These are phyloP conservation scores for Caracal caracal DNA, from an alignment of 2,113 vertebrate species.

Conservation along the genomic window DNA sequence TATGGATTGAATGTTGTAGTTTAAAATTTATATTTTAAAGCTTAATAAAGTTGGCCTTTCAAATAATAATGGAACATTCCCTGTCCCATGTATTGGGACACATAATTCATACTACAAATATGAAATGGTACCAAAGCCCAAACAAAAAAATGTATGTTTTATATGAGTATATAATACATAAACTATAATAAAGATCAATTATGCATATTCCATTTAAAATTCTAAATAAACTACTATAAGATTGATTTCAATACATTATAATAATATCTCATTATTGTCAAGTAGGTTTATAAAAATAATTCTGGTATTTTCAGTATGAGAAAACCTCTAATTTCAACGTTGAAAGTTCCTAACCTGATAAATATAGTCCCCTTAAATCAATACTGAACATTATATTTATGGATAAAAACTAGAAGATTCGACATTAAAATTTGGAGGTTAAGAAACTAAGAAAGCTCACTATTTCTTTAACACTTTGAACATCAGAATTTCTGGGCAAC, in stretches of 20 bases:
- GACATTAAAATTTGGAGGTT: background rate
- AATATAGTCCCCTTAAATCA: background rate
- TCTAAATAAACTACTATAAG: background rate
- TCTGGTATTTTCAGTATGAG: background rate
- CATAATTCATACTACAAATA: background rate
- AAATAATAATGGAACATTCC: background rate
- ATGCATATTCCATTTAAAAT: background rate
- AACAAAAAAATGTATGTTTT: background rate
- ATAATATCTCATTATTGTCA: background rate
- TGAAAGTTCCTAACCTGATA: background rate
- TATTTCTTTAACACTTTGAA: background rate
- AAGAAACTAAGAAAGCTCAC: background rate
- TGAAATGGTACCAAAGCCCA: background rate
- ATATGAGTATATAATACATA: background rate
- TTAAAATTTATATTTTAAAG: background rate
- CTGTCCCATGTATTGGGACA: rapidly evolving
- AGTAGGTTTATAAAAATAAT: background rate
- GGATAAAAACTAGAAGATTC: background rate
- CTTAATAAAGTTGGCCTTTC: background rate
- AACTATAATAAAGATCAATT: background rate
- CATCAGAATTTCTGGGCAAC: background rate
- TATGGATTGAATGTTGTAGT: background rate
- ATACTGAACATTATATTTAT: background rate
- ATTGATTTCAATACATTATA: background rate
- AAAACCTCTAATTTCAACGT: background rate